phyloP scores from a whole-genome alignment of 2,888 invertebrate genomes.

The Oxyteleia sp. region DNA sequence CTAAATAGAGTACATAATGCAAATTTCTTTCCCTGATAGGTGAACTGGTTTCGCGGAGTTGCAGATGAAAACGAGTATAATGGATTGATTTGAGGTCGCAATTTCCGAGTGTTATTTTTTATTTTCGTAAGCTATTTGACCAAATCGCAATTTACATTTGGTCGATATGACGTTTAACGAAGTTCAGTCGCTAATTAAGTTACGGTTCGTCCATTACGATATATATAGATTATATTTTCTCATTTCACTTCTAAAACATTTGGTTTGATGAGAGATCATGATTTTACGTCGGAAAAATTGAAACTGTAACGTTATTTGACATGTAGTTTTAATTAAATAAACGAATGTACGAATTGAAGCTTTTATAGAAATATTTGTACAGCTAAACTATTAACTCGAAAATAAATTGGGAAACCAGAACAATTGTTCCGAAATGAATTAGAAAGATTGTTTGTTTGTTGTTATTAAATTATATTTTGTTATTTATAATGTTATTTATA shows the following conservation, averaged over 20 bases:
- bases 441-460: no score
- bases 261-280: background rate
- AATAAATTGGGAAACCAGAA: no score
- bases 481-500: no score
- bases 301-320: background rate
- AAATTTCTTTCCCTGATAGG: slow-evolving; percentile 30
- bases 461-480: no score
- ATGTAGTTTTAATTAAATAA: background rate
- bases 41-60: slow-evolving; percentile 54
- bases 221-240: background rate
- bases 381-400: no score
- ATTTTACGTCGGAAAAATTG: background rate
- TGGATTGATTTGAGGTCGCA: slow-evolving; percentile 53
- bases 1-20: slow-evolving; percentile 63
- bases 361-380: no score
- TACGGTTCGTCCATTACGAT: background rate
- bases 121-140: background rate
- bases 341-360: no score
- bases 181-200: slow-evolving; percentile 16
- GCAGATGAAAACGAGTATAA: slow-evolving; percentile 34
- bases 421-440: no score
- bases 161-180: slow-evolving; percentile 4
- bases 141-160: background rate
- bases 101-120: slow-evolving; percentile 4
- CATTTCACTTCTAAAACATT: background rate